These are phyloP conservation scores for Autographa pulchrina DNA, from an alignment of 2,888 invertebrate species.

Conservation along the genomic window DNA sequence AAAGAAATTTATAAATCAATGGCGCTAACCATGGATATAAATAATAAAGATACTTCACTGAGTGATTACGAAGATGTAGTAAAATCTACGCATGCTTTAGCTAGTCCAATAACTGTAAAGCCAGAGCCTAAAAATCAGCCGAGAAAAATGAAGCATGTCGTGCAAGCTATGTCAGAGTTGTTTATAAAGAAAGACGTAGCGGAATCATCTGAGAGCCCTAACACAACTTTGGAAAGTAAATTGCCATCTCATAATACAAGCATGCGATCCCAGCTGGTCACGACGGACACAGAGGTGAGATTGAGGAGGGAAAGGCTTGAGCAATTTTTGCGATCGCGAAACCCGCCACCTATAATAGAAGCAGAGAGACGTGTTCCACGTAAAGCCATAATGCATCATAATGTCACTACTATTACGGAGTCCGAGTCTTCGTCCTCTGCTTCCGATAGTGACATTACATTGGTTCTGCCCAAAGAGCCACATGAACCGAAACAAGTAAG, in stretches of 20 bases:
- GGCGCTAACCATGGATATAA: conserved; percentile 69
- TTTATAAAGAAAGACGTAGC: conserved; percentile 60
- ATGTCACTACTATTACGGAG: conserved; percentile 34
- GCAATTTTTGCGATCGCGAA: conserved; percentile 23
- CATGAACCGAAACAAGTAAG: conserved; percentile 51
- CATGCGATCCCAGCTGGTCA: conserved; percentile 34
- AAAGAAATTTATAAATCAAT: conserved; percentile 85
- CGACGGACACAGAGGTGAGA: conserved; percentile 39
- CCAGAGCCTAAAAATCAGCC: conserved; percentile 38
- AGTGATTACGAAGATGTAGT: conserved; percentile 61
- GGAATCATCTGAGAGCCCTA: conserved; percentile 56
- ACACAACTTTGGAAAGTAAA: conserved; percentile 52
- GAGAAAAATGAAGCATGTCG: conserved; percentile 45
- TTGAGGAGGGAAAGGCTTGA: conserved; percentile 27
- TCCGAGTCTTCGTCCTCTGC: conserved; percentile 58
- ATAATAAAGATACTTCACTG: conserved; percentile 67
- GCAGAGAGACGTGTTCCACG: conserved; percentile 13
- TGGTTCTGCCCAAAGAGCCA: conserved; percentile 16
- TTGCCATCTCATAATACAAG: conserved; percentile 38
- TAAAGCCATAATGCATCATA: conserved; percentile 33
- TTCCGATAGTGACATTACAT: conserved; percentile 54
- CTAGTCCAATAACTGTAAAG: conserved; percentile 25
- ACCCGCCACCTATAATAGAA: conserved; percentile 24
- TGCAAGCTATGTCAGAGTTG: conserved; percentile 63
- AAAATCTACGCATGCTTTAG: conserved; percentile 36